phyloP scores from a whole-genome alignment of 1,140 invertebrate species.

The Augochlora pura region DNA sequence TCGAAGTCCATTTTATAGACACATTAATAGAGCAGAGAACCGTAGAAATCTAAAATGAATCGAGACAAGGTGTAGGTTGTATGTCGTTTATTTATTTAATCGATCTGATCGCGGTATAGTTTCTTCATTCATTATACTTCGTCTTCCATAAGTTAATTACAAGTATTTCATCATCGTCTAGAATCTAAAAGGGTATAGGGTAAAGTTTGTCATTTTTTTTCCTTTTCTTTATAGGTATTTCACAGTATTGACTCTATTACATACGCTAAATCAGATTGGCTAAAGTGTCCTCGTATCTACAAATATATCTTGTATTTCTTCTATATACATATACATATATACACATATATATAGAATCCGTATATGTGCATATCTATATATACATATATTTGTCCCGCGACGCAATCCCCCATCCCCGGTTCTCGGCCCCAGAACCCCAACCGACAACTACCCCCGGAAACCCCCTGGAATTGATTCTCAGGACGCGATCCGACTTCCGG shows the following conservation, averaged over 20 bases:
- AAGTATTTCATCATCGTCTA: conserved; percentile 66
- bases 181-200: conserved; percentile 62
- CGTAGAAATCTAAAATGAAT: too few species aligned
- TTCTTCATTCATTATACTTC: conserved; percentile 69
- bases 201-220: conserved; percentile 59
- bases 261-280: conserved; percentile 72
- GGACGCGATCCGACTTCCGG: not conserved
- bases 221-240: conserved; percentile 71
- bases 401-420: conserved; percentile 17
- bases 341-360: conserved; percentile 42
- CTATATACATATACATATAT: conserved; percentile 65
- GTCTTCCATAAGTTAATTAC: conserved; percentile 72
- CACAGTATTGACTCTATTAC: conserved; percentile 77
- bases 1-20: too few species aligned
- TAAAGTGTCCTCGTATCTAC: conserved; percentile 76
- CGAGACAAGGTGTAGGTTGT: conserved; percentile 14
- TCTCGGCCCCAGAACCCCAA: too few species aligned
- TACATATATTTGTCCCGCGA: conserved; percentile 39
- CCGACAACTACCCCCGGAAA: not conserved
- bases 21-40: too few species aligned
- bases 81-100: conserved; percentile 73
- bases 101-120: conserved; percentile 69
- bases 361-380: conserved; percentile 46
- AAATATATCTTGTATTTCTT: conserved; percentile 72
- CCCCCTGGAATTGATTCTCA: not conserved